Conservation (phyloP, 2,888 invertebrate species). For the Argyresthia goedartella region DNA sequence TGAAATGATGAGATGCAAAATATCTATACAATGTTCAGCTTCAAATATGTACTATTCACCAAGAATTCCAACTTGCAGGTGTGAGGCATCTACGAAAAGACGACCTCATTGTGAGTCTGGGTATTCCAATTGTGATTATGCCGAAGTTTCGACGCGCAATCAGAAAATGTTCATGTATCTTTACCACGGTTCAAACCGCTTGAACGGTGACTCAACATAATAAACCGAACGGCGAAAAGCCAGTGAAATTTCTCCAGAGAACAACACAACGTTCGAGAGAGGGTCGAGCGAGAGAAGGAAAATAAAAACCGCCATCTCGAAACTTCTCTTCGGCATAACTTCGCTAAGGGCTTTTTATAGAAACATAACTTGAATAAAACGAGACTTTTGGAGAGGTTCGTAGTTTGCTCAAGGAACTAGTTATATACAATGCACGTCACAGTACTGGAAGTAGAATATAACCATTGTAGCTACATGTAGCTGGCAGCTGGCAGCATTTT, state of each 20-base stretch:
- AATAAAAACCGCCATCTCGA: constrained; percentile 35
- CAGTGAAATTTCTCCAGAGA: constrained; percentile 36
- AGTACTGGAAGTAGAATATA: not conserved
- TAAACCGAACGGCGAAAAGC: not conserved
- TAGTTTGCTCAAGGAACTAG: not conserved
- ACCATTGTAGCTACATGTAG: not conserved
- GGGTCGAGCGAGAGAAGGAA: constrained; percentile 27
- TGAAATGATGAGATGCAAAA: too few relatives aligned
- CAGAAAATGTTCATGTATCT: too few relatives aligned
- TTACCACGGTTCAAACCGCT: too few relatives aligned
- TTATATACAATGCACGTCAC: not conserved
- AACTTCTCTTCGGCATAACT: constrained; percentile 23
- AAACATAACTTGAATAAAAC: constrained; percentile 36
- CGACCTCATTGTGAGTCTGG: too few relatives aligned
- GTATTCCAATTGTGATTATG: too few relatives aligned
- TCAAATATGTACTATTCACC: too few relatives aligned
- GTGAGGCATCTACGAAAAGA: too few relatives aligned
- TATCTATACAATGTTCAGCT: too few relatives aligned
- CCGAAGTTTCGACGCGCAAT: too few relatives aligned
- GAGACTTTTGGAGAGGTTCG: constrained; percentile 3
- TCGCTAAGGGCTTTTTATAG: constrained; percentile 35
- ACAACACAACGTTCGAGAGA: constrained; percentile 34
- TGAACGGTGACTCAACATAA: too few relatives aligned
- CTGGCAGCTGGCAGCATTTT: too few relatives aligned
- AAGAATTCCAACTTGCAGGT: too few relatives aligned